These are phyloP conservation scores for Drosophila pandora DNA, from an alignment of 1,140 invertebrate species.

Conservation along the genomic window DNA sequence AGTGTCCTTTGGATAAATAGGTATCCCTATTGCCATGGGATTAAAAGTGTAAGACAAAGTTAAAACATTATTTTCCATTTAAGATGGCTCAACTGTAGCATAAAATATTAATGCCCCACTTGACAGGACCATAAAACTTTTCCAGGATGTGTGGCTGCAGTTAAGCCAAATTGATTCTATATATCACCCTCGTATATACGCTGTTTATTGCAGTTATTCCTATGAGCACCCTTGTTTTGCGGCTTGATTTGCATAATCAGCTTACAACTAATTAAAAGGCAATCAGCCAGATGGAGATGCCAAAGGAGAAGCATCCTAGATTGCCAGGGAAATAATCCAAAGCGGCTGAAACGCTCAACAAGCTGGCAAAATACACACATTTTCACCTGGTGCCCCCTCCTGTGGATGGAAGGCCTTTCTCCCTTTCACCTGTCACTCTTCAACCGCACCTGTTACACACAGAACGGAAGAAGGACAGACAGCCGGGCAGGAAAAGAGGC, in stretches of 20 bases:
- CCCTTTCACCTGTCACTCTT: background rate
- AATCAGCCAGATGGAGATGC: slow-evolving; percentile 33
- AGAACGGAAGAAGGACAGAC: background rate
- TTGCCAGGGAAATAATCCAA: slow-evolving; percentile 14
- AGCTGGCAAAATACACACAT: slow-evolving; percentile 46
- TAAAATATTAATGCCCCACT: slow-evolving; percentile 46
- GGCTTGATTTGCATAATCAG: slow-evolving; percentile 70
- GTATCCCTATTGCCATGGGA: background rate
- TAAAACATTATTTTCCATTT: background rate
- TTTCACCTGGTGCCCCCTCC: slow-evolving; percentile 37
- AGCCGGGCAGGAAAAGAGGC: slow-evolving; percentile 25
- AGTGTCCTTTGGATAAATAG: background rate
- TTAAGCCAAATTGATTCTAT: slow-evolving; percentile 50
- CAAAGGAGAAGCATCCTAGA: background rate
- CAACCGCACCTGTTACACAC: slow-evolving; percentile 52
- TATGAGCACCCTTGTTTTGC: slow-evolving; percentile 4
- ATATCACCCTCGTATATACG: slow-evolving; percentile 49
- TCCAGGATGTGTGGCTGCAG: background rate
- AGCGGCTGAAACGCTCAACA: slow-evolving; percentile 30
- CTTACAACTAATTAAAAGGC: slow-evolving; percentile 76
- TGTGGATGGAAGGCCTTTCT: background rate
- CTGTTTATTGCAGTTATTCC: slow-evolving; percentile 23
- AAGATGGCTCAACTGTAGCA: slow-evolving; percentile 14
- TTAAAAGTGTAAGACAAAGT: no score
- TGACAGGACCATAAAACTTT: slow-evolving; percentile 27